Base-by-base conservation (phyloP, 2,113 vertebrate genomes). In the Cyanistes caeruleus region DNA sequence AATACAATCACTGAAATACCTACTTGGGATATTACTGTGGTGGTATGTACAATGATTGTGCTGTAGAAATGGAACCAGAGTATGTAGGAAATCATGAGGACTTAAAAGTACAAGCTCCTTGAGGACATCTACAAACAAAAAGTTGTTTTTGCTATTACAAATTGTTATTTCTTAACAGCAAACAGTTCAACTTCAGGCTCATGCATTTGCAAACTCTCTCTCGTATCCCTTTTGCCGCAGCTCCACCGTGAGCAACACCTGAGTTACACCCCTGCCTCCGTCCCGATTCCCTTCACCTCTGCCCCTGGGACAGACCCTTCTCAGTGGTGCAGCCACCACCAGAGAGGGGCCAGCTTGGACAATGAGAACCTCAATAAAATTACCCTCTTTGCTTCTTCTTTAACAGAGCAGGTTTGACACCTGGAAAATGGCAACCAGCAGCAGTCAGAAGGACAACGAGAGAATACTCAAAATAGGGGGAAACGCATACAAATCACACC, bases 1-100 rank as follows among this genome's bases (percentile, higher is more conserved):
- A 97, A 96, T 84, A 95, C 89, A 82, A 96, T 94, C 90, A 81
- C 93, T 84, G 89, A 92, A 97, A 75, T 94, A 98, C 99, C 97
- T 98, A 99, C 99, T 99, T 98, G 99, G 99, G 98, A 99, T 99
- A 98, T 99, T 99, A 98, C 99, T 99, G 97, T 99, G 99, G 97
- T 99, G 99, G 96, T 99, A 99, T 94, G 99, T 99, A 98, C 99
- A 99, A 98, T 99, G 99, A 98, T 99, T 99, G 98, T 99, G 99
- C 96, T 99, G 99, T 88, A 99, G 98, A 98, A 99, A 99, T 91
- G 99, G 99, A 90, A 99, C 99, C 95, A 99, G 98, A 33, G 99
- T 99, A 98, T 99, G 99, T 97, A 99, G 98, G 98, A 99, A 99
- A 98, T 99, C 99, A 92, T 99, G 99, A 60, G 99, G 99, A 97